phyloP scores from a whole-genome alignment of 2,797 vertebrate species.

The Artibeus jamaicensis region DNA sequence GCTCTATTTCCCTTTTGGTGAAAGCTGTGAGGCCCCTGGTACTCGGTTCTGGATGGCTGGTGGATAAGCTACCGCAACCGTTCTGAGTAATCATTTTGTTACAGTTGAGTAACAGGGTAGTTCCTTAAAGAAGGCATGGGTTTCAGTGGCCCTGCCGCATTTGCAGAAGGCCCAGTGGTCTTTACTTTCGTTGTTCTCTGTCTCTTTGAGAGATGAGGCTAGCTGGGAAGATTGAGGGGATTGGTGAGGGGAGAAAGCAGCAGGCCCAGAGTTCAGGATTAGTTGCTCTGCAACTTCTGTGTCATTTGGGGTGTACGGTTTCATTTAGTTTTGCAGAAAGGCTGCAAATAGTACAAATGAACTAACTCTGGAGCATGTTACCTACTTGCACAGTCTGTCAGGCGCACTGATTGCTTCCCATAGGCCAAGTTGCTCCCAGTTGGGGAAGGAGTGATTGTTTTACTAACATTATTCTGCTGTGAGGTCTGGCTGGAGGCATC shows the following conservation, averaged over 20 bases:
- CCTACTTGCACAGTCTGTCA: background rate
- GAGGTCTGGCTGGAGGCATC: background rate
- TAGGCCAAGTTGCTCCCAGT: background rate
- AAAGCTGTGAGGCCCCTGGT: background rate
- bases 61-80: background rate
- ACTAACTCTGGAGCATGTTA: background rate
- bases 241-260: background rate
- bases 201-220: background rate
- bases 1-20: background rate
- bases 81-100: background rate
- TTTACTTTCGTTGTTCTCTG: background rate
- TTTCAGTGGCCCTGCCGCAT: background rate
- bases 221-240: background rate
- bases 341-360: background rate
- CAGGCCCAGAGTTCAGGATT: background rate
- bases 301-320: background rate
- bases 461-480: background rate
- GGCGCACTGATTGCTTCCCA: background rate
- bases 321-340: constrained; percentile 1
- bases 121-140: background rate
- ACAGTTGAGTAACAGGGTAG: background rate
- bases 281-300: background rate
- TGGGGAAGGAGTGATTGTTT: background rate
- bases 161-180: background rate
- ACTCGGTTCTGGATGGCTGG: background rate